Conservation (phyloP, 2,113 vertebrate genomes). For the Promerops cafer region DNA sequence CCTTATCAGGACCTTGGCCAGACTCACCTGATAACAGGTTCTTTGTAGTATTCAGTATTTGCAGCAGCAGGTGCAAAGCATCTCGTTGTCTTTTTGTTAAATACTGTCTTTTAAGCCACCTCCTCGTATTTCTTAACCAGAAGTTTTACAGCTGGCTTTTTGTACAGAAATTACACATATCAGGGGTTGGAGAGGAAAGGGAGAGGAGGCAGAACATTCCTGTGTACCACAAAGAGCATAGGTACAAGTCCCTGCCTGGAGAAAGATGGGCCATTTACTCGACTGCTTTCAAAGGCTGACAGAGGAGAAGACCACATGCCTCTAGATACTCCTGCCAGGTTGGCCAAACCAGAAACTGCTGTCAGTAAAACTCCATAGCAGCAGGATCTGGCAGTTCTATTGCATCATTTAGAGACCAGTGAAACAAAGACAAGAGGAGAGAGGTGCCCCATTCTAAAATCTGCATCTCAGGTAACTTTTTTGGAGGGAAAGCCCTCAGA, state of each 20-base stretch:
- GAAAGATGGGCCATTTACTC: constrained; percentile 14
- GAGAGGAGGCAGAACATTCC: constrained; percentile 4
- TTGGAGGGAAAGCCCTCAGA: neutral
- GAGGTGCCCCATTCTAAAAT: neutral
- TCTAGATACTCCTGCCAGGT: neutral
- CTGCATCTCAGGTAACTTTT: neutral
- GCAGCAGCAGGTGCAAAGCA: neutral
- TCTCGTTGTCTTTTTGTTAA: neutral
- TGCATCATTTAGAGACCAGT: neutral
- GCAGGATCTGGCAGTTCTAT: neutral
- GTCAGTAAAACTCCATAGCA: constrained; percentile 12
- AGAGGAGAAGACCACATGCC: neutral
- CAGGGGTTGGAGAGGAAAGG: constrained; percentile 33
- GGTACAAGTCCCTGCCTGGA: constrained; percentile 39
- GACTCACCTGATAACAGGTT: neutral
- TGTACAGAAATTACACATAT: constrained; percentile 31
- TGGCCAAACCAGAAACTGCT: constrained; percentile 43
- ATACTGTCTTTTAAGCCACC: constrained; percentile 21
- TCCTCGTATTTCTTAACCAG: constrained; percentile 21
- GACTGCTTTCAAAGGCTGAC: constrained; percentile 42
- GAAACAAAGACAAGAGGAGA: neutral
- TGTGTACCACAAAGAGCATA: constrained; percentile 5
- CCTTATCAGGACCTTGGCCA: neutral
- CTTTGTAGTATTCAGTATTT: neutral
- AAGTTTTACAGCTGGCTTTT: constrained; percentile 48